Evolutionary conservation across 1,140 invertebrate species (phyloP), one percentile per base, ranked within the genome.

Genomic region (Cydia splendana): DNA sequence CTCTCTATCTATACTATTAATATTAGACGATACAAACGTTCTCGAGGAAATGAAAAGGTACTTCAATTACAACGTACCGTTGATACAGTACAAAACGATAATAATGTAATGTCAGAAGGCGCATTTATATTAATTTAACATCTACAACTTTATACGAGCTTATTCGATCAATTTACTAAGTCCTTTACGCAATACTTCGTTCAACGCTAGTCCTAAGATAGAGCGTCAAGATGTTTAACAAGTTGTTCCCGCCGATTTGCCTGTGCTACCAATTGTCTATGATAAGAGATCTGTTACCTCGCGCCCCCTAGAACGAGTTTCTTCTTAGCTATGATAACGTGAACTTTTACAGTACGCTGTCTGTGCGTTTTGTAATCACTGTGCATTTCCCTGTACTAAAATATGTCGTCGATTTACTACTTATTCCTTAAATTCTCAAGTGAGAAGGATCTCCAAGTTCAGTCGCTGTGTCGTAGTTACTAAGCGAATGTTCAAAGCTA

Each of bases 171-270:
- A 80, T 84, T 82, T 80, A 38, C 65, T 77, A 85, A 86, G 79
- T 85, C 77, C 73, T 83, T 88, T 83, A 89, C 78, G 75, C 77
- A 84, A 87, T 84, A 85, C 69, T 88, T 91, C 83, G 83, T 87
- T 89, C 79, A 85, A 86, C 76, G 79, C 84, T 90, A 91, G 71
- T 82, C 75, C 81, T 91, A 90, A 79, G 82, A 83, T 91, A 90
- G 80, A 88, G 85, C 85, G 88, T 87, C 82, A 84, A 79, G 82
- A 81, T 82, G 85, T 79, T 83, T 86, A 87, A 86, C 88, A 87
- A 89, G 83, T 91, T 91, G 90, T 86, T 90, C 89, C 88, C 90
- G 88, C 85, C 84, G 84, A 85, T 81, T 81, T 83, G 81, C 81
- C 77, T 75, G 62, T 75, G 80, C 75, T 76, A 78, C 80, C 79